phyloP scores from a whole-genome alignment of 2,888 invertebrate species.

The Dichetophora obliterata region DNA sequence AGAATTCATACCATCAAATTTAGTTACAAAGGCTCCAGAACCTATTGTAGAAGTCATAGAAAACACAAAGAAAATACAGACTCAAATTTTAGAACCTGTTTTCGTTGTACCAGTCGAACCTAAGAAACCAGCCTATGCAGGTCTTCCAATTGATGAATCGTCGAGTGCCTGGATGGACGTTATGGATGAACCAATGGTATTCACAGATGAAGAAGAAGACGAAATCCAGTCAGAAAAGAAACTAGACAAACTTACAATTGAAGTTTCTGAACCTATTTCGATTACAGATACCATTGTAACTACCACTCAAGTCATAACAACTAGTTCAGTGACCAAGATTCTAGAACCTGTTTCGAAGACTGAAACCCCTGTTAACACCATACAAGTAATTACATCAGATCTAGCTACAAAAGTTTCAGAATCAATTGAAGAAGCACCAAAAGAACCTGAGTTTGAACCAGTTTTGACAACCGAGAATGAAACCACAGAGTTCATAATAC shows the following conservation, averaged over 20 bases:
- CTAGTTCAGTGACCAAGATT: neutral
- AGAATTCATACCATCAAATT: no score
- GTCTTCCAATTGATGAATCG: conserved; percentile 63
- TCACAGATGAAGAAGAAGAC: conserved; percentile 63
- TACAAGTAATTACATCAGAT: no score
- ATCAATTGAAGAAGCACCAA: no score
- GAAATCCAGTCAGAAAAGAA: neutral
- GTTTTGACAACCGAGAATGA: neutral
- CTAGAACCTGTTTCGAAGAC: neutral
- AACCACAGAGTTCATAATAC: no score
- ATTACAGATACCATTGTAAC: neutral
- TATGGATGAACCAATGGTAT: conserved; percentile 63
- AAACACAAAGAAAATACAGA: no score
- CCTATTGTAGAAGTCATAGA: no score
- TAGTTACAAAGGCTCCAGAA: no score
- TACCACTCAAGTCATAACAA: neutral
- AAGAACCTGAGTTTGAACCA: no score
- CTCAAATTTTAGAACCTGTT: neutral
- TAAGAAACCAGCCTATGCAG: conserved; percentile 57
- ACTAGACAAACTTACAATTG: neutral
- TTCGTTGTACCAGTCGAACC: neutral
- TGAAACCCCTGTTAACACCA: no score
- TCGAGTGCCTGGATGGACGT: conserved; percentile 62
- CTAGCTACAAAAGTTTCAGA: no score
- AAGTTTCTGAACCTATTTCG: neutral